Conservation (phyloP, 2,888 invertebrate genomes). For the Clostera curtula region DNA sequence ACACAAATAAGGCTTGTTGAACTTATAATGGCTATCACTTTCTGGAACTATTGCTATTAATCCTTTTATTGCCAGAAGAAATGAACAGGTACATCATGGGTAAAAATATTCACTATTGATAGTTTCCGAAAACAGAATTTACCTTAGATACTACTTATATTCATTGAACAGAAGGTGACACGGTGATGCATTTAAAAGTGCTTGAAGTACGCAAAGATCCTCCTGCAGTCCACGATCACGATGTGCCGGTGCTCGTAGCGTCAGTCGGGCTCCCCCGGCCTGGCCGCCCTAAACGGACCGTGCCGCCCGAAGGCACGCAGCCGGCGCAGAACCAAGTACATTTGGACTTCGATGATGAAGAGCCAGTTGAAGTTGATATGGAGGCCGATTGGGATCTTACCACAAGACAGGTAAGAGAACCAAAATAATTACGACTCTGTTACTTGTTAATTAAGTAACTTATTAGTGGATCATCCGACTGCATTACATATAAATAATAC, state of each 20-base stretch:
- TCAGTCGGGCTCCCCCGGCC: slow-evolving; percentile 55
- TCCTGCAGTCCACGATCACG: slow-evolving; percentile 86
- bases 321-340: slow-evolving; percentile 39
- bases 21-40: no score
- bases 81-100: no score
- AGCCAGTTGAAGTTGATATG: slow-evolving; percentile 57
- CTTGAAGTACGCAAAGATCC: slow-evolving; percentile 88
- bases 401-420: slow-evolving; percentile 93
- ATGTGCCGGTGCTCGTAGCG: slow-evolving; percentile 89
- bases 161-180: slow-evolving; percentile 81
- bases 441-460: no score
- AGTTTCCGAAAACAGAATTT: background rate
- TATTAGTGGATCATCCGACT: no score
- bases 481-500: no score
- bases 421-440: no score
- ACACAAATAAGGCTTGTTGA: background rate
- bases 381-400: slow-evolving; percentile 93
- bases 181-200: slow-evolving; percentile 92
- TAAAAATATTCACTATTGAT: no score
- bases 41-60: no score
- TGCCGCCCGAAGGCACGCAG: slow-evolving; percentile 31
- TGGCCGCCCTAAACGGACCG: slow-evolving; percentile 41
- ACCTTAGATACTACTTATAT: background rate
- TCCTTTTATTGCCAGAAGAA: no score
- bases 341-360: slow-evolving; percentile 76